Evolutionary conservation across 2,113 vertebrate species (phyloP).

Genomic region (Embiotoca jacksoni): DNA sequence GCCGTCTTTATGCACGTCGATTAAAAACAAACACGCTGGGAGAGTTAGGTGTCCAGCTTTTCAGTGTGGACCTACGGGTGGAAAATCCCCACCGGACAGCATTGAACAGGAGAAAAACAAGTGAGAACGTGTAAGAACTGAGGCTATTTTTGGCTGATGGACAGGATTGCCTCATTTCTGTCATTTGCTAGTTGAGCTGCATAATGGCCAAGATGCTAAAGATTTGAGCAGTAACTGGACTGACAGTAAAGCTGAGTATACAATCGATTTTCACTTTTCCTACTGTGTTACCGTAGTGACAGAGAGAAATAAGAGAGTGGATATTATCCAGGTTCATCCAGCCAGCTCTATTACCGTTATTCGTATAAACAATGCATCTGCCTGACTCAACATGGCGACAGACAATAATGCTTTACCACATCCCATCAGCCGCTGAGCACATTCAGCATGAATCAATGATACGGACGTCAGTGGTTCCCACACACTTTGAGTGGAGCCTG

Average conservation of each 20-base stretch:
- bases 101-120: conserved; percentile 5
- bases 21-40: conserved; percentile 71
- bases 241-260: not conserved
- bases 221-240: not conserved
- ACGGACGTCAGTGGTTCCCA: conserved; percentile 47
- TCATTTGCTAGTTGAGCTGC: not conserved
- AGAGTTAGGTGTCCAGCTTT: conserved; percentile 52
- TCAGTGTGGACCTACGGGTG: conserved; percentile 35
- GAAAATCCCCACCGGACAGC: conserved; percentile 59
- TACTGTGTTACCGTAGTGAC: not conserved
- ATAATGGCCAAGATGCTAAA: not conserved
- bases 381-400: conserved; percentile 10
- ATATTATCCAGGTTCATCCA: conserved; percentile 32
- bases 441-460: conserved; percentile 22
- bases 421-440: conserved; percentile 1
- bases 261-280: conserved; percentile 1
- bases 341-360: conserved; percentile 44
- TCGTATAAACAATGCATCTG: conserved; percentile 37
- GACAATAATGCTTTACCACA: conserved; percentile 13
- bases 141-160: conserved; percentile 8
- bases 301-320: conserved; percentile 25
- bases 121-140: conserved; percentile 2
- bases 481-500: conserved; percentile 18
- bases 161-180: not conserved
- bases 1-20: conserved; percentile 59